Conservation (phyloP, 1,140 invertebrate genomes). For the Cepaea nemoralis region DNA sequence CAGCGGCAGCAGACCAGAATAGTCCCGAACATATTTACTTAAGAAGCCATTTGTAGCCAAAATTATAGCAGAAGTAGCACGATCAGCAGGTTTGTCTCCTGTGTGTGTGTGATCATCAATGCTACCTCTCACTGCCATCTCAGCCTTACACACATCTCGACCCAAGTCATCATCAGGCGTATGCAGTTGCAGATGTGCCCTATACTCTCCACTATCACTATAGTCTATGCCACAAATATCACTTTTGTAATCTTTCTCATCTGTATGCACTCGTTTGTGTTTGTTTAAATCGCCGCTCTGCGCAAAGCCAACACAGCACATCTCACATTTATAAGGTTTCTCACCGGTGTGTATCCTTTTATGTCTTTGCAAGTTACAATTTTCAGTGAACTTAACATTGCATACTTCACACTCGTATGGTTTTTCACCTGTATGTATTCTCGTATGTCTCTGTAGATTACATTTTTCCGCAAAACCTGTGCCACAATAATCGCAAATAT, state of each 20-base stretch:
- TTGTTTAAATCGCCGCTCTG: not conserved
- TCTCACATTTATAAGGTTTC: slow-evolving; percentile 9
- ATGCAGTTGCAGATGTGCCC: not conserved
- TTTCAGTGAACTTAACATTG: not conserved
- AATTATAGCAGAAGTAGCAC: slow-evolving; percentile 87
- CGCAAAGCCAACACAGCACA: not conserved
- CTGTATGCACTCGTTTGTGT: not conserved
- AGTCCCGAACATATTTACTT: slow-evolving; percentile 14
- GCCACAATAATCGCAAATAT: not conserved
- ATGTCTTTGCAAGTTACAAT: not conserved
- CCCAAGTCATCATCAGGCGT: not conserved
- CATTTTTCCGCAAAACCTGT: not conserved
- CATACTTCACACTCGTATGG: slow-evolving; percentile 2
- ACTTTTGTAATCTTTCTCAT: not conserved
- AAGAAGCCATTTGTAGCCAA: slow-evolving; percentile 72
- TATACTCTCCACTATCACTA: not conserved
- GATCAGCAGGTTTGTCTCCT: slow-evolving; percentile 80
- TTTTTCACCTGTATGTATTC: slow-evolving; percentile 16
- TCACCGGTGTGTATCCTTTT: not conserved
- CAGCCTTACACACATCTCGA: slow-evolving; percentile 54
- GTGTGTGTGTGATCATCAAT: slow-evolving; percentile 78
- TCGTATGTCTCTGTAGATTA: not conserved
- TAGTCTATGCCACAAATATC: not conserved
- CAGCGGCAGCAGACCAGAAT: slow-evolving; percentile 33
- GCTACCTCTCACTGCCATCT: not conserved